Percentiles rank a stretch among this genome's conserved stretches.
Conservation (phyloP, 1,140 invertebrate genomes). For the Nymphalis io region DNA sequence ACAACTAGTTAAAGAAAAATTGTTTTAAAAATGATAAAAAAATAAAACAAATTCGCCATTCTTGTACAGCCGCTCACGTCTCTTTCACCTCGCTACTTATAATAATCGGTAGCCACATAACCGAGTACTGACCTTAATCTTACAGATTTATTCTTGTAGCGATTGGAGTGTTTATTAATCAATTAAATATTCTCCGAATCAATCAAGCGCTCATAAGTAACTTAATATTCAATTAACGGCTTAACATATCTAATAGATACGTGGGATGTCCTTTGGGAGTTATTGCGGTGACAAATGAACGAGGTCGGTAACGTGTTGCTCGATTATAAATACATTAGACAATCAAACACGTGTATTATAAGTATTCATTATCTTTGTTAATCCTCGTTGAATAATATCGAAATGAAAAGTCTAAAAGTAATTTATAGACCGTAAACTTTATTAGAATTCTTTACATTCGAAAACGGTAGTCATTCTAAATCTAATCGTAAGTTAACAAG, state of each 20-base stretch:
- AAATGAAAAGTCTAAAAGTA: constrained; percentile 1
- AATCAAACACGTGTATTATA: constrained; percentile 31
- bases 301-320: constrained; percentile 27
- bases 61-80: neutral
- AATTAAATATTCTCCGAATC: constrained; percentile 62
- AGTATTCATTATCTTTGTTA: constrained; percentile 33
- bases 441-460: constrained; percentile 5
- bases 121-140: constrained; percentile 50
- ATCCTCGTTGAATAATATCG: constrained; percentile 8
- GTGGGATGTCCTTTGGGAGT: constrained; percentile 46
- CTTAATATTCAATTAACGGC: constrained; percentile 63
- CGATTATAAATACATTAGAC: constrained; percentile 40
- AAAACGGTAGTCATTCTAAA: constrained; percentile 3
- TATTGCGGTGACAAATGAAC: constrained; percentile 34
- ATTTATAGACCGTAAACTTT: constrained; percentile 7
- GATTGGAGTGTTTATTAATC: constrained; percentile 59
- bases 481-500: constrained; percentile 3
- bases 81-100: constrained; percentile 1
- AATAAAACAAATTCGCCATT: neutral
- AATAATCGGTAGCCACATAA: constrained; percentile 24
- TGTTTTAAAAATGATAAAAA: neutral
- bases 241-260: constrained; percentile 59
- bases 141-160: constrained; percentile 54
- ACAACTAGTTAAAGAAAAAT: neutral
- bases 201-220: constrained; percentile 56